Evolutionary conservation across 2,113 vertebrate genomes (phyloP), one percentile per base, ranked within the genome.

Genomic region (Spea bombifrons): DNA sequence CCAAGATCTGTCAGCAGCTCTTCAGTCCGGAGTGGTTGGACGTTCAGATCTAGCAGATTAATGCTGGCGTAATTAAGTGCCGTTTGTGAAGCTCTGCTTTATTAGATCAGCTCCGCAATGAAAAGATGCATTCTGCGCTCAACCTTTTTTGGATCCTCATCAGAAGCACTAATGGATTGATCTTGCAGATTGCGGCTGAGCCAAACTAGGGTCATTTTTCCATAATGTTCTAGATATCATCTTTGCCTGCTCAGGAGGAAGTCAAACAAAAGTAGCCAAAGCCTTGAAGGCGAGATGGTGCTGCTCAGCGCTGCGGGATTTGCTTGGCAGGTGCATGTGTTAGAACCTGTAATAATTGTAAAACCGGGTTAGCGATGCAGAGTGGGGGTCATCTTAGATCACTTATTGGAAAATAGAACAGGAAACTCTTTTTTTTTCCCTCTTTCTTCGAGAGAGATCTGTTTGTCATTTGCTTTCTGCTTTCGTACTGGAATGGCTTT

Each of bases 151-250:
- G 46, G 3, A 46, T 10, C 4, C 73, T 81, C 73, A 15, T 75
- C 47, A 66, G 73, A 71, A 75, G 53, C 50, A 30, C 44, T 75
- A 82, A 75, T 82, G 46, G 50, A 78, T 52, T 75, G 78, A 79
- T 76, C 63, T 67, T 30, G 43, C 82, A 71, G 61, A 82, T 75
- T 81, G 70, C 78, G 50, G 44, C 66, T 80, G 6, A 82, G 75
- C 81, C 76, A 71, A 15, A 16, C 64, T 43, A 7, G 70, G 13
- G 69, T 59, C 82, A 66, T 84, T 85, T 79, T 83, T 85, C 66
- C 73, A 48, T 57, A 43, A 10, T 70, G 75, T 16, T 66, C 16
- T n/a, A 0, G 1, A 82, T 70, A 81, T 9, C 9, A 3, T 78
- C 75, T 71, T 81, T 81, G 46, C 55, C 63, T 61, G 68, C 53